Percentiles rank a stretch among this genome's conserved stretches.
These are phyloP conservation scores for Drosophila picticornis DNA, from an alignment of 2,888 invertebrate species.

Conservation along the genomic window DNA sequence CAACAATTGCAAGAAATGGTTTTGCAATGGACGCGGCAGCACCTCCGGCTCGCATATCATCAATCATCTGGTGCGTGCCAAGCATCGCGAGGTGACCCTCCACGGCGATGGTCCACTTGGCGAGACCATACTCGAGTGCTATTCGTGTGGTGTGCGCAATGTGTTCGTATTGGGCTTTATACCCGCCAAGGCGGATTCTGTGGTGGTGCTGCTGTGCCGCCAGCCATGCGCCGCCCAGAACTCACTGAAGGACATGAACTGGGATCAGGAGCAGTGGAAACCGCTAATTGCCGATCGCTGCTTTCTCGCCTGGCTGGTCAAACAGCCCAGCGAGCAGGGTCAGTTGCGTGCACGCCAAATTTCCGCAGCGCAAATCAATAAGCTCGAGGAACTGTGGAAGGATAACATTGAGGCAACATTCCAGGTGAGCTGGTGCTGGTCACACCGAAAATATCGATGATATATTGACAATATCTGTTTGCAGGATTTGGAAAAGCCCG, in stretches of 20 bases:
- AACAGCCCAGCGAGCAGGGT: conserved; percentile 98
- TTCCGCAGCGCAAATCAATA: conserved; percentile 98
- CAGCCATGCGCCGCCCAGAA: conserved; percentile 99
- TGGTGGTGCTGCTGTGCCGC: conserved; percentile 97
- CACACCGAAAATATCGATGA: neutral
- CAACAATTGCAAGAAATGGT: conserved; percentile 99
- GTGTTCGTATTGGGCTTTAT: conserved; percentile 99
- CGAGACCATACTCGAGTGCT: conserved; percentile 99
- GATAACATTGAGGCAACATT: conserved; percentile 99
- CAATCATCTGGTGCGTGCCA: conserved; percentile 99
- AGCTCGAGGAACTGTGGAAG: conserved; percentile 99
- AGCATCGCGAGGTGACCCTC: conserved; percentile 99
- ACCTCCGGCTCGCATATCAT: conserved; percentile 99
- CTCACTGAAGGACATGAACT: conserved; percentile 99
- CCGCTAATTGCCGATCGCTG: conserved; percentile 98
- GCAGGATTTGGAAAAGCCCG: conserved; percentile 97
- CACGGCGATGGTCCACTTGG: conserved; percentile 99
- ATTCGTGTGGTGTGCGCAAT: conserved; percentile 99
- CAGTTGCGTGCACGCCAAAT: conserved; percentile 98
- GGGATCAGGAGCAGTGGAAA: conserved; percentile 99
- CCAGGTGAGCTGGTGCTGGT: conserved; percentile 85
- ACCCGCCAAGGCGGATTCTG: conserved; percentile 99
- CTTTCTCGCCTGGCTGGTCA: conserved; percentile 98
- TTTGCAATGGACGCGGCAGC: conserved; percentile 99
- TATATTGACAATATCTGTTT: conserved; percentile 13